Percentiles rank a stretch among this genome's conserved stretches.
These are phyloP conservation scores for Caerostris darwini DNA, from an alignment of 1,140 invertebrate genomes.

Conservation along the genomic window DNA sequence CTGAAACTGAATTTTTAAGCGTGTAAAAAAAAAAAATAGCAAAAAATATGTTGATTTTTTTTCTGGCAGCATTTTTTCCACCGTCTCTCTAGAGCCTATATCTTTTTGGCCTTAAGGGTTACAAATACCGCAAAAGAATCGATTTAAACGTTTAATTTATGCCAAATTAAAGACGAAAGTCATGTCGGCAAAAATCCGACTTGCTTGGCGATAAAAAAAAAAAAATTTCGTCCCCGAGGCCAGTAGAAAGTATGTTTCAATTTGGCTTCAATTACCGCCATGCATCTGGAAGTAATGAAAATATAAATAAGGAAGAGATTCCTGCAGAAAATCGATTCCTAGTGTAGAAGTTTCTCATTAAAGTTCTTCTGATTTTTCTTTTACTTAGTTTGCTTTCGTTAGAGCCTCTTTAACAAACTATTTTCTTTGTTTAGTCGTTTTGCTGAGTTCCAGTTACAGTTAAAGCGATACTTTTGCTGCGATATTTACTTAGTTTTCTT, in stretches of 20 bases:
- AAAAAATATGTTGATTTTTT: conserved; percentile 14
- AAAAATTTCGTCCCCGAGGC: conserved; percentile 1
- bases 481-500: too few species aligned
- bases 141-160: conserved; percentile 27
- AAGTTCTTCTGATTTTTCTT: not conserved
- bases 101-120: not conserved
- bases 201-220: not conserved
- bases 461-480: too few species aligned
- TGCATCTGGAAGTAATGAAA: conserved; percentile 35
- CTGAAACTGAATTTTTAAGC: not conserved
- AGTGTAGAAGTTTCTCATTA: conserved; percentile 1
- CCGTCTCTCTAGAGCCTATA: not conserved
- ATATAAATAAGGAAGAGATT: conserved; percentile 21
- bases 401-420: not conserved
- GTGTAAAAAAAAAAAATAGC: not conserved
- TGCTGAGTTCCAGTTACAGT: not conserved
- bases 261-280: conserved; percentile 20
- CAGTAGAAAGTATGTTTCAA: conserved; percentile 17
- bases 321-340: not conserved
- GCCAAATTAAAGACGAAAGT: conserved; percentile 13
- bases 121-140: conserved; percentile 8
- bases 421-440: not conserved
- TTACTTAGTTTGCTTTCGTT: not conserved
- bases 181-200: not conserved
- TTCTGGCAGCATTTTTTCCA: not conserved